Percentiles rank a stretch among this genome's conserved stretches.
These are phyloP conservation scores for Rhizomys pruinosus DNA, from an alignment of 2,113 vertebrate genomes.

Conservation along the genomic window DNA sequence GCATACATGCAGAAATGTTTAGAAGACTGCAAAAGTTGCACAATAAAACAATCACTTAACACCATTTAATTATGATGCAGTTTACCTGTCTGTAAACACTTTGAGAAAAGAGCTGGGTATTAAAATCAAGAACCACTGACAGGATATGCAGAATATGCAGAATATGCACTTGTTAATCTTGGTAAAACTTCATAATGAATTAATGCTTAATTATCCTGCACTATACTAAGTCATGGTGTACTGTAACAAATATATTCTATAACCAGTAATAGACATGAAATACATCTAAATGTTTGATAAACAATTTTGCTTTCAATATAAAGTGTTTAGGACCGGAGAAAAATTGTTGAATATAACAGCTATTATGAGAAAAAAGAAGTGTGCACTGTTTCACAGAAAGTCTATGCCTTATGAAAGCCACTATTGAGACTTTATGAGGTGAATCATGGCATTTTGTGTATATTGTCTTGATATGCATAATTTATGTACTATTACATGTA, in stretches of 20 bases:
- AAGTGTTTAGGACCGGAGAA: background rate
- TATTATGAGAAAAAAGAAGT: background rate
- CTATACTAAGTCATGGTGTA: too few species aligned
- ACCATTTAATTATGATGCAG: too few species aligned
- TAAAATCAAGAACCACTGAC: background rate
- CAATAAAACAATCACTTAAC: too few species aligned
- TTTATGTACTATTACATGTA: too few species aligned
- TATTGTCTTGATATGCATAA: too few species aligned
- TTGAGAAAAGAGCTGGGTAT: background rate
- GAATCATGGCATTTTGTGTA: too few species aligned
- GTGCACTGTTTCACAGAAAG: background rate
- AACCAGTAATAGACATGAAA: background rate
- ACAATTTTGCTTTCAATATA: background rate
- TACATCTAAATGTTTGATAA: background rate
- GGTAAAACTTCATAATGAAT: too few species aligned
- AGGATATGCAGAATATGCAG: accelerated
- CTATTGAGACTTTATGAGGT: too few species aligned
- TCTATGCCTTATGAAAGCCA: background rate
- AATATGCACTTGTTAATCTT: background rate
- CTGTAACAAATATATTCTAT: too few species aligned
- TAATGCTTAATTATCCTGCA: too few species aligned
- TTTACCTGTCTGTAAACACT: too few species aligned
- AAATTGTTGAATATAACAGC: background rate
- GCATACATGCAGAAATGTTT: background rate
- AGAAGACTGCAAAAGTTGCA: too few species aligned